Evolutionary conservation across 2,113 vertebrate genomes (phyloP).

Genomic region (Plestiodon gilberti): DNA sequence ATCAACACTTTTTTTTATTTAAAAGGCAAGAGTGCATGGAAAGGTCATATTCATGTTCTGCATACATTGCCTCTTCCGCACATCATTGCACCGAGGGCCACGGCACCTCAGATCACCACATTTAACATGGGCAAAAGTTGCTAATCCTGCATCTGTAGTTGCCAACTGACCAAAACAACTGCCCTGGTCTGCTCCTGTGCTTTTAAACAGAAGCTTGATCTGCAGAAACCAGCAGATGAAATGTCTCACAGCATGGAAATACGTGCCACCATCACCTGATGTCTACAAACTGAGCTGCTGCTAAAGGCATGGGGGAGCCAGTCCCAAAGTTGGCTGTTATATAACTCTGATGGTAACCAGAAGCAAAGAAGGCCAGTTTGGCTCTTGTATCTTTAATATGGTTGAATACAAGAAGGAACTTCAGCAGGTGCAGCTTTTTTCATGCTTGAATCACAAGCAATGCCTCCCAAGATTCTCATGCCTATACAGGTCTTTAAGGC

Average conservation of each 20-base stretch:
- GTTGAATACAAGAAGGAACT: background rate
- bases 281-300: background rate
- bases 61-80: no score
- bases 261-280: background rate
- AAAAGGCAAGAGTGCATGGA: no score
- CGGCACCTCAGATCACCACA: no score
- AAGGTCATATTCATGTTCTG: no score
- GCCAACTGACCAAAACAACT: background rate
- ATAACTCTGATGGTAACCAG: background rate
- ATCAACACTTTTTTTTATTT: no score
- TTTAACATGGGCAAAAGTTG: background rate
- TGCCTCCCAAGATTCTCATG: background rate
- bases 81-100: no score
- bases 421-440: background rate
- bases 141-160: background rate
- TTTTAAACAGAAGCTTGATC: background rate
- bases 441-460: background rate
- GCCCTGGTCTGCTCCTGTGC: background rate
- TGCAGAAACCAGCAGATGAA: background rate
- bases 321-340: background rate
- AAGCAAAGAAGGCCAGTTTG: background rate
- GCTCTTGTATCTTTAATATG: background rate
- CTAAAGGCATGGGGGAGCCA: background rate
- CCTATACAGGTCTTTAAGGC: background rate
- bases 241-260: background rate